Evolutionary conservation across 2,797 vertebrate species (phyloP).

Genomic region (Siniperca undulata): DNA sequence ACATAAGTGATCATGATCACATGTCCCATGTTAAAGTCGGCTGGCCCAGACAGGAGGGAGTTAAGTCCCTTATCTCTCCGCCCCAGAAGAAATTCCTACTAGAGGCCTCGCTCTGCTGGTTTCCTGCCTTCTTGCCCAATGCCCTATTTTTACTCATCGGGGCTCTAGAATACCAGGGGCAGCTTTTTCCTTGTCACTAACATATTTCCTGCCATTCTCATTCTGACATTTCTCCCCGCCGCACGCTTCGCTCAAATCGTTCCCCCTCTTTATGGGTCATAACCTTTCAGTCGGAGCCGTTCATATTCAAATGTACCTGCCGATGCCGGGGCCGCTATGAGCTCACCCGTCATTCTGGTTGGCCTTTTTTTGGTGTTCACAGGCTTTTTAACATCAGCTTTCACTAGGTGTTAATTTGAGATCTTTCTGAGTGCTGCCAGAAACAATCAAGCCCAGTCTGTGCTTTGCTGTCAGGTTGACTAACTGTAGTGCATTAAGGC

Average conservation of each 20-base stretch:
- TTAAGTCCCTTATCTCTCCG: conserved; percentile 95
- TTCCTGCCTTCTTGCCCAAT: conserved; percentile 97
- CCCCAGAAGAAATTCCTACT: conserved; percentile 96
- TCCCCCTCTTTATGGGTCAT: conserved; percentile 76
- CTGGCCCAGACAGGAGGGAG: conserved; percentile 87
- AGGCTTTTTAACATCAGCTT: conserved; percentile 52
- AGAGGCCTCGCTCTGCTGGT: conserved; percentile 92
- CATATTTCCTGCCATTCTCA: conserved; percentile 90
- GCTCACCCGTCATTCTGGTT: conserved; percentile 38
- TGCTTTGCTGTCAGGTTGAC: conserved; percentile 33
- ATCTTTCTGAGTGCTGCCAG: conserved; percentile 53
- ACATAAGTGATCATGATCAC: conserved; percentile 79
- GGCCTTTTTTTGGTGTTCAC: conserved; percentile 22
- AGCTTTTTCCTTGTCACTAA: conserved; percentile 94
- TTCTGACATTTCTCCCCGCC: conserved; percentile 83
- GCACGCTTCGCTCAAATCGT: conserved; percentile 71
- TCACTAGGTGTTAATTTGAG: conserved; percentile 63
- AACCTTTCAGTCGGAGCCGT: conserved; percentile 75
- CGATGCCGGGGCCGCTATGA: conserved; percentile 20
- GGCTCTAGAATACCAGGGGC: conserved; percentile 92
- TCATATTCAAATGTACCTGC: conserved; percentile 79
- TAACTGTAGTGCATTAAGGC: conserved; percentile 8
- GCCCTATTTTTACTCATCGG: conserved; percentile 95
- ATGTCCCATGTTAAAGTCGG: conserved; percentile 73
- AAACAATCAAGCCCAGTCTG: conserved; percentile 56